phyloP scores from a whole-genome alignment of 2,113 vertebrate species.

The Copsychus sechellarum region DNA sequence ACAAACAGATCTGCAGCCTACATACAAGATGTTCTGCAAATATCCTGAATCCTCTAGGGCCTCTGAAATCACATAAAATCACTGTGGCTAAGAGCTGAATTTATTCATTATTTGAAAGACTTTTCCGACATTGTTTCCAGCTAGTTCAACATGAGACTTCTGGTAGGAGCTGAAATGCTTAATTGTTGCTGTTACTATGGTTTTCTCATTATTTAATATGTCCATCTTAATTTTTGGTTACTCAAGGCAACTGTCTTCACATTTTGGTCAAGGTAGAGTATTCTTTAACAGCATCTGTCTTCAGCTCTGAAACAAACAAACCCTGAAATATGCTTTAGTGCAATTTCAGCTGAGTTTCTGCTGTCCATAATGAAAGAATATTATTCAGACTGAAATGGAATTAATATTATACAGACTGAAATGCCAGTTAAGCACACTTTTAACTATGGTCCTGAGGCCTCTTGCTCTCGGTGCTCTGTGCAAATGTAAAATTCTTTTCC shows the following conservation, averaged over 20 bases:
- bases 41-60: background rate
- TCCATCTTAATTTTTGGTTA: background rate
- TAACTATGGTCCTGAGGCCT: background rate
- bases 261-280: background rate
- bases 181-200: background rate
- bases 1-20: background rate
- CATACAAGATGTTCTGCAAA: background rate
- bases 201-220: background rate
- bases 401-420: background rate
- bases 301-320: background rate
- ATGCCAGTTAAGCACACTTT: background rate
- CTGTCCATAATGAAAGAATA: background rate
- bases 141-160: background rate
- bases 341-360: background rate
- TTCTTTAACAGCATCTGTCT: background rate
- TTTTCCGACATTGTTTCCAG: background rate
- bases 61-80: background rate
- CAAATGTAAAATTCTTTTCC: background rate
- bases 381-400: background rate
- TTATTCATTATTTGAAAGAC: background rate
- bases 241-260: background rate
- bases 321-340: background rate
- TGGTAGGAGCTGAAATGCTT: background rate
- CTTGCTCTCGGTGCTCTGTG: accelerated
- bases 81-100: background rate